Evolutionary conservation across 2,797 vertebrate genomes (phyloP), one percentile per base, ranked within the genome.

Genomic region (Spinus pinus): DNA sequence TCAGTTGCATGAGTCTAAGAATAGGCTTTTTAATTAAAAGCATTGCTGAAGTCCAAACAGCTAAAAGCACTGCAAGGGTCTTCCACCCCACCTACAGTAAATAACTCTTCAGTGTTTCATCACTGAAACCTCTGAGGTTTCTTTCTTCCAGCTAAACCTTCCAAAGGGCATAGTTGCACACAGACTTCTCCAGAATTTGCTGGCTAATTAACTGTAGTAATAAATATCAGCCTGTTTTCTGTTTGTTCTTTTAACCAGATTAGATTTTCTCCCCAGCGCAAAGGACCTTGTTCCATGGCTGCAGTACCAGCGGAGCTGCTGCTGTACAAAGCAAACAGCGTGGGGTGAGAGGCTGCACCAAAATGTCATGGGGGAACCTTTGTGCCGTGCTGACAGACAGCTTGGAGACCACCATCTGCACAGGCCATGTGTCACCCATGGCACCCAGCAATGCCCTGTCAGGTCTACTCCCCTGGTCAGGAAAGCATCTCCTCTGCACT

Each of bases 341-440:
- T 3, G 24, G 23, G 42, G 28, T 2, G 7, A 85, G 73, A 50
- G 75, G 14, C 58, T 33, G 33, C 80, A 31, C 37, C 41, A 28
- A 22, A 14, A 10, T 61, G 4, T 8, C 28, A 13, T 4, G 0
- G 8, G 35, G 51, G 15, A 69, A 70, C 30, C 12, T 46, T 12
- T 56, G 39, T 2, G 17, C 31, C 0, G 0, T 22, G 35, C 22
- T 2, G 2, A n/a, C 19, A 67, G 23, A 19, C 0, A 0, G 21
- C 57, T 39, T 12, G 41, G 57, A 27, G 37, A 61, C 12, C n/a
- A 27, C 4, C 30, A 17, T 12, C 41, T 67, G 56, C 54, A 47
- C 3, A 41, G 21, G 69, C 11, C 21, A 27, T 2, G 20, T 35
- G 58, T 14, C 42, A 25, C 16, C 31, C 5, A 1, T 5, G 7